phyloP scores from a whole-genome alignment of 2,797 vertebrate genomes.

The Denticeps clupeoides region DNA sequence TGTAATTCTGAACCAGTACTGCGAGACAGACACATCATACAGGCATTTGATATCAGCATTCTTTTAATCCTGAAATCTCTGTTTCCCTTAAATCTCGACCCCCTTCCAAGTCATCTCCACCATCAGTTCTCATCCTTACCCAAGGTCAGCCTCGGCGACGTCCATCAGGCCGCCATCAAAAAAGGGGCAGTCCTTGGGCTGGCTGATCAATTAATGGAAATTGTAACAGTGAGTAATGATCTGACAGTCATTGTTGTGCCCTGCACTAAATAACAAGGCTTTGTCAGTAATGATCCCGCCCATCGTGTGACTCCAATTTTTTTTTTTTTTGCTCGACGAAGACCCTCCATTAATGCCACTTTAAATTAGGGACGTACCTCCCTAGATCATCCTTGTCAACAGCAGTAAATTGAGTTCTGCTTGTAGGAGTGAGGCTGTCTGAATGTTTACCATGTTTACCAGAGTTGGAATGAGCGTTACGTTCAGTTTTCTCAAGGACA shows the following conservation, averaged over 20 bases:
- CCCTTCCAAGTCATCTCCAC: conserved; percentile 3
- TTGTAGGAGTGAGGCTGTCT: conserved; percentile 7
- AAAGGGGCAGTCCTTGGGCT: neutral
- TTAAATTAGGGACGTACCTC: conserved; percentile 4
- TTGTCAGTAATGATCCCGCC: conserved; percentile 4
- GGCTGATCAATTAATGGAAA: conserved; percentile 9
- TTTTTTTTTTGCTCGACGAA: neutral
- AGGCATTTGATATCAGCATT: no score
- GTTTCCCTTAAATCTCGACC: neutral
- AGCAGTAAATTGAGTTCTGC: neutral
- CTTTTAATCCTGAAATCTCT: neutral
- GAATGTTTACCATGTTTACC: neutral
- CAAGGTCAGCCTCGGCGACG: conserved; percentile 5
- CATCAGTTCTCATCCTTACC: neutral
- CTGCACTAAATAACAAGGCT: conserved; percentile 5
- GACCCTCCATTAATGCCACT: neutral
- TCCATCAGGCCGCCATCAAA: neutral
- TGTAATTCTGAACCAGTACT: no score
- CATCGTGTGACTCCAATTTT: neutral
- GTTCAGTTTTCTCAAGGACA: conserved; percentile 1
- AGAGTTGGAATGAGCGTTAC: neutral
- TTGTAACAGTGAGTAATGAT: neutral
- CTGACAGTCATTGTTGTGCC: neutral
- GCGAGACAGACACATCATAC: no score
- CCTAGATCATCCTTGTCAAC: neutral